These are phyloP conservation scores for Drosophila baimaii DNA, from an alignment of 1,140 invertebrate genomes.

Conservation along the genomic window DNA sequence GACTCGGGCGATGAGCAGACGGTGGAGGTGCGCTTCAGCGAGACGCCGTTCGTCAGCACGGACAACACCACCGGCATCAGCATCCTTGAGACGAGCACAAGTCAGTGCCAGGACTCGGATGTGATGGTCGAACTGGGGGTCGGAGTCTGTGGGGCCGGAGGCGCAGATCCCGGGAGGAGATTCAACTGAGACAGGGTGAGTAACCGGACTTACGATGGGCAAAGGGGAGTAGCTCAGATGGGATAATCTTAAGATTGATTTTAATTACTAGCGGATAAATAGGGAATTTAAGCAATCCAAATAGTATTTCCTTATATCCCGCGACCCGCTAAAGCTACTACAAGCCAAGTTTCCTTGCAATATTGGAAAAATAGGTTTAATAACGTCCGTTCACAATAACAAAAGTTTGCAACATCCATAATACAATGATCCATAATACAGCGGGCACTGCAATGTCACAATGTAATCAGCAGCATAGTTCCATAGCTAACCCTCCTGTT, in stretches of 20 bases:
- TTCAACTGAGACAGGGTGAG: slow-evolving; percentile 80
- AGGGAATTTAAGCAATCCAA: background rate
- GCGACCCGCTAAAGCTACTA: background rate
- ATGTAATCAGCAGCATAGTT: no score
- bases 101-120: slow-evolving; percentile 38
- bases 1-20: slow-evolving; percentile 81
- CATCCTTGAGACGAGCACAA: slow-evolving; percentile 62
- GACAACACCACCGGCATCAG: slow-evolving; percentile 76
- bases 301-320: background rate
- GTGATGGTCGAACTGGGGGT: slow-evolving; percentile 34
- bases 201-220: background rate
- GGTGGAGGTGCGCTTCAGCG: slow-evolving; percentile 77
- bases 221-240: background rate
- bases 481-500: no score
- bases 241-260: no score
- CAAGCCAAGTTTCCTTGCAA: background rate
- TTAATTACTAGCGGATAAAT: background rate
- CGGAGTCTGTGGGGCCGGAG: slow-evolving; percentile 29
- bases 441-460: no score
- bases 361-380: slow-evolving; percentile 1
- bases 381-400: background rate
- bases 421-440: no score
- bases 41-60: slow-evolving; percentile 80
- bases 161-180: slow-evolving; percentile 21
- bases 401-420: background rate